A percentile compares a stretch with the other conserved stretches of the same genome.
phyloP scores from a whole-genome alignment of 1,140 invertebrate species.

The Hormaphis cornu region DNA sequence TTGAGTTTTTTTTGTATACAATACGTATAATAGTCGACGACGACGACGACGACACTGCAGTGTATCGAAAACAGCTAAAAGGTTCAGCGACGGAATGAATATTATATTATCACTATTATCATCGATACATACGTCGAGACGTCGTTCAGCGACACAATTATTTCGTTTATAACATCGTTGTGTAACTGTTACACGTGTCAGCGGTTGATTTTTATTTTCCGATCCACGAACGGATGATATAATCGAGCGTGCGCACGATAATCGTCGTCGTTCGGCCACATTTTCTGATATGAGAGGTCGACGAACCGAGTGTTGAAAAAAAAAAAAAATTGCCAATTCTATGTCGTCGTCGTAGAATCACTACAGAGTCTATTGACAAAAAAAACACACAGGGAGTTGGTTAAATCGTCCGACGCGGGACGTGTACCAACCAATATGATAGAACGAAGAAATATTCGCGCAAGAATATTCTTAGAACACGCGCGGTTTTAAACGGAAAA shows the following conservation, averaged over 20 bases:
- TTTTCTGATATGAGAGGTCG: background rate
- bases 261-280: background rate
- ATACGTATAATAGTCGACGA: too few relatives aligned
- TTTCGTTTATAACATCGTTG: background rate
- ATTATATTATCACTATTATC: too few relatives aligned
- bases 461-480: too few relatives aligned
- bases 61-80: too few relatives aligned
- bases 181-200: background rate
- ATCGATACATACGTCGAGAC: too few relatives aligned
- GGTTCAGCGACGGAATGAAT: too few relatives aligned
- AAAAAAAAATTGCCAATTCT: background rate
- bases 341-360: background rate
- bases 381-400: too few relatives aligned
- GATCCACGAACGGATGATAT: constrained; percentile 2
- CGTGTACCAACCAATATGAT: background rate
- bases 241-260: background rate
- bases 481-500: constrained; percentile 3
- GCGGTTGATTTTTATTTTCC: background rate
- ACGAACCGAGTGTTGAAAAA: background rate
- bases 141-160: background rate
- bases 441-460: background rate
- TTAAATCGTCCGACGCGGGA: background rate
- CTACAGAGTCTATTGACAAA: background rate
- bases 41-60: too few relatives aligned
- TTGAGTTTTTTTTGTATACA: too few relatives aligned